phyloP scores from a whole-genome alignment of 37 sponge, comb jelly and placozoan genomes.

The Agelas oroides region DNA sequence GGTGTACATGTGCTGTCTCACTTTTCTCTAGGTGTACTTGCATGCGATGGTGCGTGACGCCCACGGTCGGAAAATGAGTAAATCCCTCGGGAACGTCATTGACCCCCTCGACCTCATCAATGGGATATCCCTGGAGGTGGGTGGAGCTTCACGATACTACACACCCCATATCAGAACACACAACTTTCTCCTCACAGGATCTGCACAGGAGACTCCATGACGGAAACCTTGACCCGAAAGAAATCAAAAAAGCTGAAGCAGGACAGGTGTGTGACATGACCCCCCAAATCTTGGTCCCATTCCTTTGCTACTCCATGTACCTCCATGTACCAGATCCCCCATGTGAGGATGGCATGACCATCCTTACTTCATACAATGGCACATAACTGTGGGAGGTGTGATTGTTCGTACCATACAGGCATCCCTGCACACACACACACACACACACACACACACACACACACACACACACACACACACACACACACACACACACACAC shows the following conservation, averaged over 20 bases:
- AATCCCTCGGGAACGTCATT: conserved; percentile 96
- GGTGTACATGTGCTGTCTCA: no score
- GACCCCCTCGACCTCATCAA: conserved; percentile 92
- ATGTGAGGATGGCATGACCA: no score
- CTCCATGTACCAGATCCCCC: no score
- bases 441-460: neutral
- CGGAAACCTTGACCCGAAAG: conserved; percentile 89
- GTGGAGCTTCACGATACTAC: neutral
- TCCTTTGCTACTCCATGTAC: no score
- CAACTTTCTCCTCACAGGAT: conserved; percentile 45
- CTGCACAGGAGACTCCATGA: conserved; percentile 67
- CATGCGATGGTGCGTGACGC: conserved; percentile 99
- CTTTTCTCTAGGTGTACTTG: conserved; percentile 78
- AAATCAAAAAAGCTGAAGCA: conserved; percentile 77
- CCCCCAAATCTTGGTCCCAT: no score
- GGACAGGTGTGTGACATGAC: conserved; percentile 76
- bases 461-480: no score
- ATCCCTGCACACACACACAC: neutral
- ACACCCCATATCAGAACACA: no score
- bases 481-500: no score
- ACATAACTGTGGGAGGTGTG: neutral
- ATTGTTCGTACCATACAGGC: neutral
- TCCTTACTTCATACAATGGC: no score
- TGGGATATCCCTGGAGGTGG: conserved; percentile 90
- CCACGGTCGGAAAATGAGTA: conserved; percentile 99